Evolutionary conservation across 92 coral and sea anemone species (phyloP), one percentile per base, ranked within the genome.

Genomic region (Parazoanthus atlanticus): DNA sequence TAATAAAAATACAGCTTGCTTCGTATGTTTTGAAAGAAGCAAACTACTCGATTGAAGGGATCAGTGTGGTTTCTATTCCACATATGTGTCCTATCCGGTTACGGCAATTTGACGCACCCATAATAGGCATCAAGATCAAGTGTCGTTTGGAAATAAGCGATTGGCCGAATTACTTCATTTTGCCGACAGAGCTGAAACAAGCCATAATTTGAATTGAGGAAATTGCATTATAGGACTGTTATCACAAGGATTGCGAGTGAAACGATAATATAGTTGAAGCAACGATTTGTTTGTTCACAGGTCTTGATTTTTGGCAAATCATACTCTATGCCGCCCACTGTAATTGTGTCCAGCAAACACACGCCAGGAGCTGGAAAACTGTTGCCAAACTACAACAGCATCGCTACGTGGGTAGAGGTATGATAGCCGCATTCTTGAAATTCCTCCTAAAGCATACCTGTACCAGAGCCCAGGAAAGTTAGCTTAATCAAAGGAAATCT

Each of bases 381-480:
- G 66, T 56, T 40, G 29, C 94, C 96, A 0, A 77, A 88, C 47
- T 88, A 92, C 77, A 93, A 93, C 87, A 93, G 96, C 86, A 93
- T 93, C 79, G 92, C 94, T 1, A 56, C 94, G 6, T 93, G 96
- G 96, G 88, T 92, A 2, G 96, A 93, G 96, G 96, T 93, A 78
- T 6, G 32, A 85, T 8, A 7, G 25, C 19, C 17, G 12, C 58
- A 52, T 12, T 15, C 19, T 17, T 16, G 17, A 38, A 10, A 13
- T 19, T 46, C 43, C 28, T 79, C 34, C 8, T 31, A 8, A 21
- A 15, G n/a, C n/a, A 11, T 32, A 15, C 10, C 36, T 15, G 36
- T 32, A 36, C 38, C 4, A 72, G 19, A 36, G 23, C 5, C 19
- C 8, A 15, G 77, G 5, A 72, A 26, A 15, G 25, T 36, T 6